Evolutionary conservation across 2,888 invertebrate species (phyloP), one percentile per base, ranked within the genome.

Genomic region (Drosophila emarginata): DNA sequence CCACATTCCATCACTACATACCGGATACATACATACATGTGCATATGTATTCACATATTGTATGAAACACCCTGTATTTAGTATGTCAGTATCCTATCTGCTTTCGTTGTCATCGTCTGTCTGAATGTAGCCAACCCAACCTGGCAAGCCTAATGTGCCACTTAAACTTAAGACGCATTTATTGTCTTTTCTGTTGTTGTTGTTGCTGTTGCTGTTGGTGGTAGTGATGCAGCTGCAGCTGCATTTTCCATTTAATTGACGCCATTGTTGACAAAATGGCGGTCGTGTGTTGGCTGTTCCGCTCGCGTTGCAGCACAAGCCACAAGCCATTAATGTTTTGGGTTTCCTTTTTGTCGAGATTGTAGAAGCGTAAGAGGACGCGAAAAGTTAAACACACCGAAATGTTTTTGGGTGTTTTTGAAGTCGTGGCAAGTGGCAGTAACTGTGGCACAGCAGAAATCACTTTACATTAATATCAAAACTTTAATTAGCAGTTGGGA

Each of bases 261-360:
- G 82, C 77, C 87, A 87, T 83, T 83, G 82, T 83, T 83, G 87
- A 83, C 87, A 83, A 87, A 83, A 83, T 83, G 87, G 77, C 79
- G 87, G 82, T 76, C 69, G 81, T 73, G 69, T 65, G 66, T 58
- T 74, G 72, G 57, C 65, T 15, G 65, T 71, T 61, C 57, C 67
- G 61, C 72, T 68, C 73, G 32, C 64, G 61, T 63, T 61, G 52
- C 61, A 54, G 26, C 64, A 51, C 23, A 23, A 64, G 77, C 76
- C 75, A 65, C 78, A 73, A 69, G 73, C 78, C 76, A 80, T 82
- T 82, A 82, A 72, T 66, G 74, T 70, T 72, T 60, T 45, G 67
- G 58, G 45, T 56, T 59, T 52, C 73, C 53, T 50, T 18, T 23
- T 63, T 58, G 32, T 62, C 56, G 28, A 21, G 32, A 21, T 45